Evolutionary conservation across 2,797 vertebrate species (phyloP).

Genomic region (Cossypha polioptera): DNA sequence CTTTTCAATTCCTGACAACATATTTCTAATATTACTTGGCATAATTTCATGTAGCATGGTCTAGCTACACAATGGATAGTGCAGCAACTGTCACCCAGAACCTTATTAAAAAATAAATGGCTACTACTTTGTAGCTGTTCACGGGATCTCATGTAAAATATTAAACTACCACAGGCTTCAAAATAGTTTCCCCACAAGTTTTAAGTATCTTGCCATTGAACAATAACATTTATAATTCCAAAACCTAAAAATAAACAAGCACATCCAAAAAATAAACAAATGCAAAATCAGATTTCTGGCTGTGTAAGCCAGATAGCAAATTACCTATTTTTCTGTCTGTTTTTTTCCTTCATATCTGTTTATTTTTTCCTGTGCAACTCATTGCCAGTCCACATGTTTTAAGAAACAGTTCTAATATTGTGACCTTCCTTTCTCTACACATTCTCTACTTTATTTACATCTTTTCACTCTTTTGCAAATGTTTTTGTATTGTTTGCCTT

Average conservation of each 20-base stretch:
- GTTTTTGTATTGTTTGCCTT: not conserved
- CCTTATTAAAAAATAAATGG: not conserved
- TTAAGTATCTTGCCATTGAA: not conserved
- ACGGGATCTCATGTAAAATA: not conserved
- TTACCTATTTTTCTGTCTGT: not conserved
- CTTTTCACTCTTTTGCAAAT: not conserved
- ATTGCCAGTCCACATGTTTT: not conserved
- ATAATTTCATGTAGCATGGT: not conserved
- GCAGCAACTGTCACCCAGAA: not conserved
- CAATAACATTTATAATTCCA: not conserved
- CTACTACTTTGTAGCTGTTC: not conserved
- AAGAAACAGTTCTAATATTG: not conserved
- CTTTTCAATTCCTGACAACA: not conserved
- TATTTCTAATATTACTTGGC: not conserved
- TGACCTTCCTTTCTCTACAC: not conserved
- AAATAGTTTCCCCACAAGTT: not conserved
- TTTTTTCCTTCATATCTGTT: not conserved
- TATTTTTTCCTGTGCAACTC: not conserved
- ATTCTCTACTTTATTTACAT: not conserved
- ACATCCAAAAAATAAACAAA: not conserved
- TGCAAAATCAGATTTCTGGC: not conserved
- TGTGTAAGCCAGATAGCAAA: not conserved
- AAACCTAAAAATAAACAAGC: slow-evolving; percentile 1
- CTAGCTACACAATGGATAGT: not conserved
- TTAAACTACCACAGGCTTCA: not conserved